phyloP scores from a whole-genome alignment of 2,797 vertebrate species.

The Sebastolobus altivelis region DNA sequence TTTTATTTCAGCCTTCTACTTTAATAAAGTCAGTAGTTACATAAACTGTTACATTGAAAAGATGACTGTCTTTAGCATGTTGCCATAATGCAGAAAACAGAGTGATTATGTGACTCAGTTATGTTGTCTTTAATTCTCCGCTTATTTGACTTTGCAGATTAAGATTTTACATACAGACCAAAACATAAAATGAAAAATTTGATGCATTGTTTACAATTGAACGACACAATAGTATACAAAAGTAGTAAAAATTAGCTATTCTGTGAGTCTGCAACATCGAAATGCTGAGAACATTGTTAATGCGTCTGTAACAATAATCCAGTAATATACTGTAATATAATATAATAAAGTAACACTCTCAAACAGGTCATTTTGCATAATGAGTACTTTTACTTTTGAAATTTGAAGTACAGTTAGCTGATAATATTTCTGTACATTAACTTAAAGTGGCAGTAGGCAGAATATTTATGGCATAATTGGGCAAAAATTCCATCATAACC shows the following conservation, averaged over 20 bases:
- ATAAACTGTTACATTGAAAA: background rate
- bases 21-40: background rate
- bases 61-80: background rate
- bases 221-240: background rate
- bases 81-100: background rate
- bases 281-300: background rate
- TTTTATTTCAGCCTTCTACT: background rate
- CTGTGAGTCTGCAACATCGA: background rate
- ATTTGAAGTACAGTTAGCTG: background rate
- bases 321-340: background rate
- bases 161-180: background rate
- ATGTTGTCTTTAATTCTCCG: background rate
- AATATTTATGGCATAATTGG: no score
- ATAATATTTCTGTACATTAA: background rate
- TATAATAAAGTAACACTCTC: background rate
- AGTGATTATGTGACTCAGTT: background rate
- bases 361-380: background rate
- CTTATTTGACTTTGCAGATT: no score
- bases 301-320: background rate
- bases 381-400: background rate
- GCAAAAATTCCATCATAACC: no score
- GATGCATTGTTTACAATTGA: background rate
- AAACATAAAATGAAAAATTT: no score
- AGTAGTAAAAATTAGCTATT: background rate
- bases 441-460: no score